Percentiles rank a stretch among this genome's conserved stretches.
Evolutionary conservation across 2,888 invertebrate genomes (phyloP).

Genomic region (Drosophila quinaria): DNA sequence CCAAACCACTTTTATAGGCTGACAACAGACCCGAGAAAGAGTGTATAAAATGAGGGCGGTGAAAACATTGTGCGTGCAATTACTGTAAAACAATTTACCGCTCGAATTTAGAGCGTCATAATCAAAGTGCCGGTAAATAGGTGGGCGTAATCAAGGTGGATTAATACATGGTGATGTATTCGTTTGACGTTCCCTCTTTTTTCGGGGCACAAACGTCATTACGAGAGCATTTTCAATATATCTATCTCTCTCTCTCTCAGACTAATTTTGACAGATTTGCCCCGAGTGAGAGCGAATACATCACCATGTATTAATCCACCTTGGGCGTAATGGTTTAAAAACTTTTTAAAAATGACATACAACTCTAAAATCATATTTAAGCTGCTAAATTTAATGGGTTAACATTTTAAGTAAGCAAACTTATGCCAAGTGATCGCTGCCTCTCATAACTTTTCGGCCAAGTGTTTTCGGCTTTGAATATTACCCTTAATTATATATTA

Average conservation of each 20-base stretch:
- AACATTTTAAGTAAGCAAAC: conserved; percentile 10
- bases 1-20: neutral
- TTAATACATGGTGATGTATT: too few relatives aligned
- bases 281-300: too few relatives aligned
- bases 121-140: neutral
- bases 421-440: conserved; percentile 9
- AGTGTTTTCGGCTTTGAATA: conserved; percentile 7
- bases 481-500: neutral
- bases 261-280: too few relatives aligned
- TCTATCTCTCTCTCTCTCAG: too few relatives aligned
- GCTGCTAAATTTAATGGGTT: conserved; percentile 14
- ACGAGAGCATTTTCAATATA: too few relatives aligned
- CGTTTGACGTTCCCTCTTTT: too few relatives aligned
- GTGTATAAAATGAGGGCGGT: neutral
- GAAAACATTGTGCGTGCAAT: conserved; percentile 13
- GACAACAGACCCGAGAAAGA: conserved; percentile 1
- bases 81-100: conserved; percentile 31
- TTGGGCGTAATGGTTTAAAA: neutral
- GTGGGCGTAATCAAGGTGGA: neutral
- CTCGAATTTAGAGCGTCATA: conserved; percentile 12
- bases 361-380: neutral
- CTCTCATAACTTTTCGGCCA: conserved; percentile 14
- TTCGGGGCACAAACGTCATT: too few relatives aligned
- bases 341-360: conserved; percentile 27
- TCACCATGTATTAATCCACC: too few relatives aligned